Conservation (phyloP, 2,888 invertebrate genomes). For the Sericinus montela region DNA sequence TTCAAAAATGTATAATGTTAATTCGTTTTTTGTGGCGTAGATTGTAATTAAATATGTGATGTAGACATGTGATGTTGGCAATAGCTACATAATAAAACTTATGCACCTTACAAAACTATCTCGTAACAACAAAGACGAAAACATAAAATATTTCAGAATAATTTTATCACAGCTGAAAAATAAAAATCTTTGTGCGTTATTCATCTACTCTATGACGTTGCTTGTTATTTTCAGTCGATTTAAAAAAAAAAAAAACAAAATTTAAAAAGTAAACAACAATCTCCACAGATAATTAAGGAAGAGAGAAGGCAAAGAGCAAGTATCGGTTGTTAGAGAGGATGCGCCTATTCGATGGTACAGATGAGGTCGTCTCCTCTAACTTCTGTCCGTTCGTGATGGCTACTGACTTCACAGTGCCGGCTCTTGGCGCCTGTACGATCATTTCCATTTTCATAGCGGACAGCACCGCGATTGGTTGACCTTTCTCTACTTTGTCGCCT, state of each 20-base stretch:
- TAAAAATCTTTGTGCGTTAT: slow-evolving; percentile 14
- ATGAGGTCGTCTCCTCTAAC: slow-evolving; percentile 97
- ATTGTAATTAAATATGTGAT: too few relatives aligned
- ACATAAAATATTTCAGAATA: background rate
- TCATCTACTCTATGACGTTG: background rate
- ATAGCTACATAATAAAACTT: background rate
- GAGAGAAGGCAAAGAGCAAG: too few relatives aligned
- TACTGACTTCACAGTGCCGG: slow-evolving; percentile 89
- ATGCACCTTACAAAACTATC: background rate
- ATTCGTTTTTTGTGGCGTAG: too few relatives aligned
- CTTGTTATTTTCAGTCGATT: too few relatives aligned
- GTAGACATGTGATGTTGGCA: background rate
- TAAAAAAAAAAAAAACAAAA: background rate
- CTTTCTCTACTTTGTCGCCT: slow-evolving; percentile 96
- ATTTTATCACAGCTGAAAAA: slow-evolving; percentile 12
- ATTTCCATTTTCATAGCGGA: slow-evolving; percentile 99
- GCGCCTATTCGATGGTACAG: slow-evolving; percentile 85
- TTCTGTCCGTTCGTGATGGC: slow-evolving; percentile 90
- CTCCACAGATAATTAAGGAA: background rate
- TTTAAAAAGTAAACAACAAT: background rate
- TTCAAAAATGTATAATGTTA: too few relatives aligned
- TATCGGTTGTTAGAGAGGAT: too few relatives aligned
- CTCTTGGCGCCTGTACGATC: slow-evolving; percentile 95
- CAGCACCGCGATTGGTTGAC: slow-evolving; percentile 93
- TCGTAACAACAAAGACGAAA: background rate